Evolutionary conservation across 2,888 invertebrate species (phyloP).

Genomic region (Mantis religiosa): DNA sequence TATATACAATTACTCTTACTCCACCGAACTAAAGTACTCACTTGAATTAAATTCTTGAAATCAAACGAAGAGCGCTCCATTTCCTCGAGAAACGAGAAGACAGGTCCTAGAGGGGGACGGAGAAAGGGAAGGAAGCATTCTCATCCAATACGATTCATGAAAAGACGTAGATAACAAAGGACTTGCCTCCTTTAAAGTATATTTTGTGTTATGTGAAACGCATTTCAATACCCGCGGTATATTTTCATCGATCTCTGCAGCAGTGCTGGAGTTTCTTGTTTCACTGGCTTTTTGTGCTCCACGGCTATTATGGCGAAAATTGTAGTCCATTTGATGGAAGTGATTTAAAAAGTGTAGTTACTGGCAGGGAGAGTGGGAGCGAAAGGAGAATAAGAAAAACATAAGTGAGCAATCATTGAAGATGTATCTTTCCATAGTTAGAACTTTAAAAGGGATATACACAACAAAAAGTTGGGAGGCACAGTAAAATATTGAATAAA

Average conservation of each 20-base stretch:
- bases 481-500: too few species aligned
- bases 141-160: background rate
- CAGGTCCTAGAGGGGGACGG: background rate
- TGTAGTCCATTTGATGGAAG: background rate
- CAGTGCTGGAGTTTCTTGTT: background rate
- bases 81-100: background rate
- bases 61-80: background rate
- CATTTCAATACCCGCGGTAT: background rate
- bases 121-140: background rate
- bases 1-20: background rate
- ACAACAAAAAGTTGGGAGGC: too few species aligned
- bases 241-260: background rate
- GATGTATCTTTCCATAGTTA: too few species aligned
- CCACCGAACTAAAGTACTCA: background rate
- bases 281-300: background rate
- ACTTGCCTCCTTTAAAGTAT: background rate
- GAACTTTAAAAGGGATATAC: background rate
- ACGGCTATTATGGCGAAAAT: background rate
- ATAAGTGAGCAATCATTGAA: background rate
- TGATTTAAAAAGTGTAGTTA: background rate
- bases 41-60: background rate
- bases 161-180: background rate
- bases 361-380: background rate
- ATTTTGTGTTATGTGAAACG: background rate
- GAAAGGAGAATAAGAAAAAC: background rate